A percentile compares a stretch with the other conserved stretches of the same genome.
phyloP scores from a whole-genome alignment of 2,113 vertebrate genomes.

The Sinocyclocheilus grahami region DNA sequence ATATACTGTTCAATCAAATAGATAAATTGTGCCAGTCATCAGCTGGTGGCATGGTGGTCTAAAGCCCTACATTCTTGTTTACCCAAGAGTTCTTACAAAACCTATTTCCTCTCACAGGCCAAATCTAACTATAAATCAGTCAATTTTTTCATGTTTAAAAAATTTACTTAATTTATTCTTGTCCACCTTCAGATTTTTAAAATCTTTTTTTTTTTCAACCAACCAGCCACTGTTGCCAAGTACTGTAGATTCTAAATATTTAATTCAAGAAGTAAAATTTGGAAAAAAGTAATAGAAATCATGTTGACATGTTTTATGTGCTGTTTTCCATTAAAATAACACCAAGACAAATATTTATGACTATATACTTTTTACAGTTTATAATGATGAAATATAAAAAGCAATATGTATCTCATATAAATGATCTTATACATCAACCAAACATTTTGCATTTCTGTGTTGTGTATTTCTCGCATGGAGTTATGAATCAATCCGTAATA shows the following conservation, averaged over 20 bases:
- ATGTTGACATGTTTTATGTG: not conserved
- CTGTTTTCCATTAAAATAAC: not conserved
- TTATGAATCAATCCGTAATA: not conserved
- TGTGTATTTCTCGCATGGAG: not conserved
- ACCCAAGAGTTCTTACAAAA: not conserved
- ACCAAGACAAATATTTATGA: not conserved
- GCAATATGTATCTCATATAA: no score
- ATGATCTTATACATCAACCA: not conserved
- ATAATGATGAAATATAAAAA: not conserved
- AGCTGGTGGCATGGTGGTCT: not conserved
- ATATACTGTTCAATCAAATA: slow-evolving; percentile 1
- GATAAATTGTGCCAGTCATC: not conserved
- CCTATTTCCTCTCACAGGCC: not conserved
- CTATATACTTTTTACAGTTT: not conserved
- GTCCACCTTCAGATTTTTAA: not conserved
- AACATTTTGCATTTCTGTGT: not conserved
- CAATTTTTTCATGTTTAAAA: not conserved
- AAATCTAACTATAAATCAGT: not conserved
- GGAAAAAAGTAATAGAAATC: not conserved
- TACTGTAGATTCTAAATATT: not conserved
- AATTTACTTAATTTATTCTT: not conserved
- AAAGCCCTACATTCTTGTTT: not conserved
- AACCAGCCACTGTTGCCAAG: not conserved
- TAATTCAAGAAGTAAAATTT: not conserved
- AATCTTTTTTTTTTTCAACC: not conserved